These are phyloP conservation scores for Leptosomus discolor DNA, from an alignment of 2,113 vertebrate genomes.

Conservation along the genomic window DNA sequence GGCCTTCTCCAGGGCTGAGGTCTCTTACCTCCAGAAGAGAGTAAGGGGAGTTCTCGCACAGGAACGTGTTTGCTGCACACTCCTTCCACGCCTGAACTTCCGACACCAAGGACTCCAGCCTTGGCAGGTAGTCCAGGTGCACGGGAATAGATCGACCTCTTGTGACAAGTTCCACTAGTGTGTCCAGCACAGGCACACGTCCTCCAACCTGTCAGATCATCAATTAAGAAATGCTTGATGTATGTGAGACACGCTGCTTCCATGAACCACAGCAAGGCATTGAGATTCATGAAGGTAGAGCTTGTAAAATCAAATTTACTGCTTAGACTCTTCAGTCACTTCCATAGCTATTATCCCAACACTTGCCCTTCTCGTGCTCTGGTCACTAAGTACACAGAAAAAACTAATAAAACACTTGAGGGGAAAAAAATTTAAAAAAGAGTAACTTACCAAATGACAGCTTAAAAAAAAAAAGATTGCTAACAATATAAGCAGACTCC, in stretches of 20 bases:
- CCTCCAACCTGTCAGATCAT: slow-evolving; percentile 72
- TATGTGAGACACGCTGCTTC: too few species aligned
- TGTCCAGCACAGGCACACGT: slow-evolving; percentile 77
- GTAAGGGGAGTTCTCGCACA: slow-evolving; percentile 80
- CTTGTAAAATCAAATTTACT: background rate
- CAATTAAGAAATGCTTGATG: background rate
- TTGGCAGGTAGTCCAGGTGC: slow-evolving; percentile 84
- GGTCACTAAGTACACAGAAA: background rate
- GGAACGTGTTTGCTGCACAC: slow-evolving; percentile 82
- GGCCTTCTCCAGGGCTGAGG: background rate
- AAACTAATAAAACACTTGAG: background rate
- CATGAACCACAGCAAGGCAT: background rate
- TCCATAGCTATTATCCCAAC: background rate
- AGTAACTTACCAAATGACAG: background rate
- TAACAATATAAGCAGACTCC: background rate
- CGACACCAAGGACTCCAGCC: slow-evolving; percentile 82
- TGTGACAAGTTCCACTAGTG: slow-evolving; percentile 82
- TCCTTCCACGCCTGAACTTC: slow-evolving; percentile 92
- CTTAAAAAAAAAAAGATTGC: background rate
- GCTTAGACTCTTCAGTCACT: background rate
- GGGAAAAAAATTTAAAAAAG: background rate
- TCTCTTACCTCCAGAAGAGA: slow-evolving; percentile 87
- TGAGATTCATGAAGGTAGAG: background rate
- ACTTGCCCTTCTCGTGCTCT: background rate
- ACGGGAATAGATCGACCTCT: slow-evolving; percentile 87